Conservation (phyloP, 2,888 invertebrate genomes). For the Pelosia muscerda region DNA sequence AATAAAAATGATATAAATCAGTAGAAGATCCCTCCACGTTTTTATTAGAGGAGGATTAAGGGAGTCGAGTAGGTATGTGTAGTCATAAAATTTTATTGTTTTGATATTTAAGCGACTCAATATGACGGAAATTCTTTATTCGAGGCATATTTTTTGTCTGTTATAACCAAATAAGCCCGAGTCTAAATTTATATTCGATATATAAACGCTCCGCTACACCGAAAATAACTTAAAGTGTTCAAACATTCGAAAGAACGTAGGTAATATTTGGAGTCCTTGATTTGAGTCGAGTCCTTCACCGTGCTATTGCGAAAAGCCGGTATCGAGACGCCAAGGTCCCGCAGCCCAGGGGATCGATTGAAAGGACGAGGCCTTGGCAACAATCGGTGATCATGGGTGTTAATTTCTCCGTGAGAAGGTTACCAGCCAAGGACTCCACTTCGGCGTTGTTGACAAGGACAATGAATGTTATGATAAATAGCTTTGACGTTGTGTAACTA, state of each 20-base stretch:
- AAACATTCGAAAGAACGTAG: not conserved
- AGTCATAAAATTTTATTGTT: not conserved
- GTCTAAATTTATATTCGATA: not conserved
- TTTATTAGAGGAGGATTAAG: not conserved
- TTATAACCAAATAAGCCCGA: not conserved
- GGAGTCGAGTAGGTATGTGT: not conserved
- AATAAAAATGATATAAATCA: not conserved
- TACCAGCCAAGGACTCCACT: constrained; percentile 51
- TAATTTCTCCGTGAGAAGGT: constrained; percentile 59
- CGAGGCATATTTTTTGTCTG: not conserved
- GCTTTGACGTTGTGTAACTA: constrained; percentile 39
- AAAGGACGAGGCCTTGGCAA: constrained; percentile 65
- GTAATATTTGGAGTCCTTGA: constrained; percentile 36
- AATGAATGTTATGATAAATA: constrained; percentile 53
- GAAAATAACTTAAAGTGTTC: not conserved
- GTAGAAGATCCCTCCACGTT: not conserved
- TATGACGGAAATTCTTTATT: constrained; percentile 1
- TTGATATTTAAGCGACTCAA: not conserved
- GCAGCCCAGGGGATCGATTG: constrained; percentile 48
- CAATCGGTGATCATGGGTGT: constrained; percentile 54
- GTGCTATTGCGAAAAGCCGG: constrained; percentile 32
- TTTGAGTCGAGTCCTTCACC: constrained; percentile 33
- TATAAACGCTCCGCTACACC: not conserved
- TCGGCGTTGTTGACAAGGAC: constrained; percentile 52
- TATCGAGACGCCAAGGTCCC: constrained; percentile 50